These are phyloP conservation scores for Dipodomys merriami DNA, from an alignment of 2,113 vertebrate genomes.

Conservation along the genomic window DNA sequence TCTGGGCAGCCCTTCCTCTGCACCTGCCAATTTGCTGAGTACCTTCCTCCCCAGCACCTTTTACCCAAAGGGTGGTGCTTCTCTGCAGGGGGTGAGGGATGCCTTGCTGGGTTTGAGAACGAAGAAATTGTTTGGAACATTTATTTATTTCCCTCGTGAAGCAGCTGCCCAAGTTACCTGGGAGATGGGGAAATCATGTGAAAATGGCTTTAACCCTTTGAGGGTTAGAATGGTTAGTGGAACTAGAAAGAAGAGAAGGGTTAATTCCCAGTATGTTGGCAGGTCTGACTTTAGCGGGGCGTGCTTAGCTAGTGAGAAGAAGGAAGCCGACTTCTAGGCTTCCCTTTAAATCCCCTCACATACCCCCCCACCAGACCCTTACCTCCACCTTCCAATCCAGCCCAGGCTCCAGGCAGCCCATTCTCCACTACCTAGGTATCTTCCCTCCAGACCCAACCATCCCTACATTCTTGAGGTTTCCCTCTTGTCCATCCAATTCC, in stretches of 20 bases:
- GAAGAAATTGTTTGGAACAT: slow-evolving; percentile 58
- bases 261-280: background rate
- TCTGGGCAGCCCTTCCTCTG: background rate
- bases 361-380: background rate
- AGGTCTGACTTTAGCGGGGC: background rate
- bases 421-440: background rate
- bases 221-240: background rate
- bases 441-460: background rate
- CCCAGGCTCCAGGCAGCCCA: background rate
- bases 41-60: background rate
- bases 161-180: slow-evolving; percentile 62
- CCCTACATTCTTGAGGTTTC: too few species aligned
- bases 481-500: background rate
- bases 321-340: background rate
- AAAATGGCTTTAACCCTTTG: slow-evolving; percentile 54
- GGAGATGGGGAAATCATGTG: slow-evolving; percentile 48
- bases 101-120: background rate
- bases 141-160: slow-evolving; percentile 43
- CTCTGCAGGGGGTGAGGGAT: background rate
- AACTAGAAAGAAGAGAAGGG: background rate
- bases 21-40: background rate
- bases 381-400: background rate
- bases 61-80: slow-evolving; percentile 32
- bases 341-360: background rate
- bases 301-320: too few species aligned